phyloP scores from a whole-genome alignment of 2,113 vertebrate genomes.

The Phalacrocorax pelagicus region DNA sequence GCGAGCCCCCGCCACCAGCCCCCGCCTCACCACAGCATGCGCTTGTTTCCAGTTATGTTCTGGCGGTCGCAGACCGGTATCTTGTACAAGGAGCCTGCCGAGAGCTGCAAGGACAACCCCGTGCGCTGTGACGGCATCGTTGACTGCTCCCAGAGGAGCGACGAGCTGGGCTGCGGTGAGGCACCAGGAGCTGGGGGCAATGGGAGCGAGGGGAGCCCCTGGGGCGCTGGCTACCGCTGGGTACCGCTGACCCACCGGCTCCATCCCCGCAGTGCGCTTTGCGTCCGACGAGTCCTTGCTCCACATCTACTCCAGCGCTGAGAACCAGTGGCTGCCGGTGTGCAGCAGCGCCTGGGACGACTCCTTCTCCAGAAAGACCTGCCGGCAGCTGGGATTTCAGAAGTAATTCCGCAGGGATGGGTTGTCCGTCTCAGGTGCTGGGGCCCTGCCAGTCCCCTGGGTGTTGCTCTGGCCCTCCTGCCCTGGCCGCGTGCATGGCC shows the following conservation, averaged over 20 bases:
- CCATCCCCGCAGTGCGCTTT: conserved; percentile 72
- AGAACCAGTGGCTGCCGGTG: conserved; percentile 73
- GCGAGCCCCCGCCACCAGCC: neutral
- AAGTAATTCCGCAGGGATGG: conserved; percentile 52
- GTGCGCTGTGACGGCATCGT: conserved; percentile 71
- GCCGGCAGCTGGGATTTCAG: conserved; percentile 77
- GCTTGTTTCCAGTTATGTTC: conserved; percentile 68
- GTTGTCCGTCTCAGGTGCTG: accelerated
- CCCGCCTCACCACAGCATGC: neutral
- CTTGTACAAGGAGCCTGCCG: conserved; percentile 70
- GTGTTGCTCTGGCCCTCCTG: neutral
- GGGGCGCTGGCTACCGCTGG: accelerated
- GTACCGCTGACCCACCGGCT: neutral
- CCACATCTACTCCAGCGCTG: conserved; percentile 71
- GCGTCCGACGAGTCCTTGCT: conserved; percentile 70
- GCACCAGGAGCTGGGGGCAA: accelerated
- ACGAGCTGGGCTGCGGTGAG: conserved; percentile 78
- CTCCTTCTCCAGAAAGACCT: conserved; percentile 72
- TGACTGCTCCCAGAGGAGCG: conserved; percentile 73
- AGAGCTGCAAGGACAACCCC: conserved; percentile 60
- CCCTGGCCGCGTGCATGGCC: accelerated
- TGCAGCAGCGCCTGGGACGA: conserved; percentile 71
- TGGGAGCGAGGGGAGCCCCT: accelerated
- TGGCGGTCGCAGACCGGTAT: conserved; percentile 69
- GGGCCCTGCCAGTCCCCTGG: neutral